phyloP scores from a whole-genome alignment of 2,888 invertebrate genomes.

The Polydesmus complanatus region DNA sequence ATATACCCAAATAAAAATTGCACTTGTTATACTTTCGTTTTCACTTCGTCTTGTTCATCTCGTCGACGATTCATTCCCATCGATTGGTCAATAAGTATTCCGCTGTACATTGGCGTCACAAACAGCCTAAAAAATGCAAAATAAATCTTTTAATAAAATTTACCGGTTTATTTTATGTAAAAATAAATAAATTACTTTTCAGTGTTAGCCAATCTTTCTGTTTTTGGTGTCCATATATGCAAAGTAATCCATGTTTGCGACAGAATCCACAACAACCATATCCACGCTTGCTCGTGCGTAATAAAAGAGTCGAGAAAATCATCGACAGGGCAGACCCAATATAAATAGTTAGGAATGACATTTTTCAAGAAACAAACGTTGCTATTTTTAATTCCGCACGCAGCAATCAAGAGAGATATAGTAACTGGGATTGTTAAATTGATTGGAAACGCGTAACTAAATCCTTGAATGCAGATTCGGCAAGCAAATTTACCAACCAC shows the following conservation, averaged over 20 bases:
- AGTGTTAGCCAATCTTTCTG: constrained; percentile 88
- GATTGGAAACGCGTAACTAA: constrained; percentile 92
- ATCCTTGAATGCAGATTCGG: constrained; percentile 91
- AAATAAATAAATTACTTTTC: constrained; percentile 48
- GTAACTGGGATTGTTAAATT: constrained; percentile 82
- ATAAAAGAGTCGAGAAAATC: constrained; percentile 71
- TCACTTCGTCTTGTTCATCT: constrained; percentile 81
- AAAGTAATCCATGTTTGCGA: constrained; percentile 94
- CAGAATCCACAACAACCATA: constrained; percentile 80
- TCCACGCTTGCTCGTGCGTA: constrained; percentile 76
- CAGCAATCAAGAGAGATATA: constrained; percentile 71
- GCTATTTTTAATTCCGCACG: constrained; percentile 70
- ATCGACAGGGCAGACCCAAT: constrained; percentile 76
- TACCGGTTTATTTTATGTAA: neutral
- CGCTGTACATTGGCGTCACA: constrained; percentile 84
- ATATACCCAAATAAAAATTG: neutral
- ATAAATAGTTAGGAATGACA: constrained; percentile 72
- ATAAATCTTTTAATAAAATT: no score
- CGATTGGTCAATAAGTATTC: constrained; percentile 83
- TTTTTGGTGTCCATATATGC: constrained; percentile 96
- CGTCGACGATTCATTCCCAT: constrained; percentile 79
- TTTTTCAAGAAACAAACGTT: constrained; percentile 80
- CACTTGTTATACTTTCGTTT: constrained; percentile 50
- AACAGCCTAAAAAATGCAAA: constrained; percentile 53
- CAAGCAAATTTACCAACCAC: constrained; percentile 90